Evolutionary conservation across 2,888 invertebrate genomes (phyloP).

Genomic region (Eupeodes luniger): DNA sequence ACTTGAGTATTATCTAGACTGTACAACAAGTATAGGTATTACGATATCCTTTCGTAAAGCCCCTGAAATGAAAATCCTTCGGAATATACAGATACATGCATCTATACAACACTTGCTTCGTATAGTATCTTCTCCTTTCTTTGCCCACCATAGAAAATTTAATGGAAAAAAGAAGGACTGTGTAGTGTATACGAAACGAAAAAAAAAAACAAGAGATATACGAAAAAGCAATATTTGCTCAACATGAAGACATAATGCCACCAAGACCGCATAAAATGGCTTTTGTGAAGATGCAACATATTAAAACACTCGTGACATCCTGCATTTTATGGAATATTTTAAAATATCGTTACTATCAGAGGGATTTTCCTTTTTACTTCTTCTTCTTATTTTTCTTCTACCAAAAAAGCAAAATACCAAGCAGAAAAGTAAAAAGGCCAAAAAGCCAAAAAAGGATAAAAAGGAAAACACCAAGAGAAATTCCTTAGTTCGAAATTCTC

Average conservation of each 20-base stretch:
- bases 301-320: constrained; percentile 50
- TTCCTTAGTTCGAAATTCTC: constrained; percentile 4
- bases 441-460: not conserved
- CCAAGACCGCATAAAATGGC: constrained; percentile 32
- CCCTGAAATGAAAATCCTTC: constrained; percentile 33
- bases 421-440: no score
- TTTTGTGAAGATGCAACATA: constrained; percentile 34
- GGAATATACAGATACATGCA: not conserved
- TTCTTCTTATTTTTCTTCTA: constrained; percentile 6
- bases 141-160: not conserved
- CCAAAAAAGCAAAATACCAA: not conserved
- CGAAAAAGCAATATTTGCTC: constrained; percentile 33
- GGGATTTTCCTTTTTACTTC: not conserved
- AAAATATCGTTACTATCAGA: constrained; percentile 46
- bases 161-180: not conserved
- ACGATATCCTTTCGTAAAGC: constrained; percentile 12
- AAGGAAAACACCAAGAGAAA: not conserved
- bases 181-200: not conserved
- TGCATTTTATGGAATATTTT: constrained; percentile 58
- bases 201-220: constrained; percentile 4
- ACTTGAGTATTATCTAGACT: constrained; percentile 6
- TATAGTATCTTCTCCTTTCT: not conserved
- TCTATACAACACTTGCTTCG: not conserved
- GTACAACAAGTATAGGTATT: not conserved
- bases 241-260: constrained; percentile 36